Evolutionary conservation across 2,888 invertebrate species (phyloP).

Genomic region (Papilio elwesi): DNA sequence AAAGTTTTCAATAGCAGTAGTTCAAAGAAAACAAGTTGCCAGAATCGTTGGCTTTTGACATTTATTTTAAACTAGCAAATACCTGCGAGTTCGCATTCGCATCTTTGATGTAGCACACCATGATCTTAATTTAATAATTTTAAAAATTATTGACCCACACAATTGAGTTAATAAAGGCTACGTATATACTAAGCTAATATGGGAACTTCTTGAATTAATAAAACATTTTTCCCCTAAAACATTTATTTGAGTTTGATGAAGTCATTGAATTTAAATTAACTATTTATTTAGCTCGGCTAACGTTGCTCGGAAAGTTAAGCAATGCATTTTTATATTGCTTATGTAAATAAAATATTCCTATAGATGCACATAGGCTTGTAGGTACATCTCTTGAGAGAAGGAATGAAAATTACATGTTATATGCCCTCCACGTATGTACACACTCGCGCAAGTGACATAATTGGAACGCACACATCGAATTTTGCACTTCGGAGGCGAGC

Average conservation of each 20-base stretch:
- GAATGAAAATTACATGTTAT: slow-evolving; percentile 14
- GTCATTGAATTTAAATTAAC: too few species aligned
- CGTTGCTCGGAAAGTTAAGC: neutral
- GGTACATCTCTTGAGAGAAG: slow-evolving; percentile 4
- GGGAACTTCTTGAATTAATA: neutral
- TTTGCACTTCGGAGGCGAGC: slow-evolving; percentile 59
- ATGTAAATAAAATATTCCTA: neutral
- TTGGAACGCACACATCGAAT: slow-evolving; percentile 61
- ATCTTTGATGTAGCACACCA: neutral
- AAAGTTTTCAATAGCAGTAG: slow-evolving; percentile 16
- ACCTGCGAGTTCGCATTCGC: neutral
- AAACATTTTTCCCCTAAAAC: neutral
- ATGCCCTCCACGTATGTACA: slow-evolving; percentile 8
- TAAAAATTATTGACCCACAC: neutral
- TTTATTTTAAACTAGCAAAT: slow-evolving; percentile 14
- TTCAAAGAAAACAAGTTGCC: slow-evolving; percentile 7
- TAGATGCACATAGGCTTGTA: neutral
- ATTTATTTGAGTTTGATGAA: neutral
- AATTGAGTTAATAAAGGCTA: neutral
- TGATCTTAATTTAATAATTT: neutral
- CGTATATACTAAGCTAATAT: neutral
- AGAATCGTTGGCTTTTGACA: slow-evolving; percentile 9
- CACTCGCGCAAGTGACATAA: slow-evolving; percentile 8
- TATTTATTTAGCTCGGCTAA: too few species aligned
- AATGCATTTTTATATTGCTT: neutral